These are phyloP conservation scores for Microchrysa polita DNA, from an alignment of 2,888 invertebrate genomes.

Conservation along the genomic window DNA sequence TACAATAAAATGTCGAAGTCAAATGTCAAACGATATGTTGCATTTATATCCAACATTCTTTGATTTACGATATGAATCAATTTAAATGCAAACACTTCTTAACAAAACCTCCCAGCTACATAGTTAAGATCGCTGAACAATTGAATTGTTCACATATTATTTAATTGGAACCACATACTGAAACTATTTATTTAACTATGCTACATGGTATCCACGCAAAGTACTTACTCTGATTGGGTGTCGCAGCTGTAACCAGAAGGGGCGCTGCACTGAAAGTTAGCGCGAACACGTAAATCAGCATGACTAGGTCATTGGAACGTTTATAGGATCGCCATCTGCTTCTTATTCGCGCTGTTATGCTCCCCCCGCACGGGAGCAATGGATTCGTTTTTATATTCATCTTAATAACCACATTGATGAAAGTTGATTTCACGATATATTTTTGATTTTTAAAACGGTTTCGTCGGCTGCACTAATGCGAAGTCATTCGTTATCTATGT, in stretches of 20 bases:
- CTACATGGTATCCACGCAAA: background rate
- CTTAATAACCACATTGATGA: slow-evolving; percentile 44
- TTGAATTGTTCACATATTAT: too few species aligned
- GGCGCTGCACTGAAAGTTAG: slow-evolving; percentile 12
- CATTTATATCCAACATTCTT: too few species aligned
- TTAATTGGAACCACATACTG: background rate
- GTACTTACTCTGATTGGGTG: slow-evolving; percentile 48
- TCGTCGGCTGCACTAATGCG: too few species aligned
- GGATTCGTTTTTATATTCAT: slow-evolving; percentile 46
- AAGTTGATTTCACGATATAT: too few species aligned
- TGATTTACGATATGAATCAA: too few species aligned
- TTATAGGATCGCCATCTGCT: slow-evolving; percentile 41
- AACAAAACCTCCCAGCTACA: too few species aligned
- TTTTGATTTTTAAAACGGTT: too few species aligned
- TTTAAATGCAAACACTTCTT: too few species aligned
- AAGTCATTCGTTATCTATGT: too few species aligned
- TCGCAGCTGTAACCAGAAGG: slow-evolving; percentile 13
- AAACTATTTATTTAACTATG: background rate
- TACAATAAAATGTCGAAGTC: too few species aligned
- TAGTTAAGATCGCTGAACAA: too few species aligned
- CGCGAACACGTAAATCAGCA: slow-evolving; percentile 19
- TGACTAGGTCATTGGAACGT: slow-evolving; percentile 29
- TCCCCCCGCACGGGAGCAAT: slow-evolving; percentile 43
- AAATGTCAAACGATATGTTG: too few species aligned
- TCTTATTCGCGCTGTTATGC: slow-evolving; percentile 34